Conservation (phyloP, 2,113 vertebrate genomes). For the human (Homo sapiens) region DNA sequence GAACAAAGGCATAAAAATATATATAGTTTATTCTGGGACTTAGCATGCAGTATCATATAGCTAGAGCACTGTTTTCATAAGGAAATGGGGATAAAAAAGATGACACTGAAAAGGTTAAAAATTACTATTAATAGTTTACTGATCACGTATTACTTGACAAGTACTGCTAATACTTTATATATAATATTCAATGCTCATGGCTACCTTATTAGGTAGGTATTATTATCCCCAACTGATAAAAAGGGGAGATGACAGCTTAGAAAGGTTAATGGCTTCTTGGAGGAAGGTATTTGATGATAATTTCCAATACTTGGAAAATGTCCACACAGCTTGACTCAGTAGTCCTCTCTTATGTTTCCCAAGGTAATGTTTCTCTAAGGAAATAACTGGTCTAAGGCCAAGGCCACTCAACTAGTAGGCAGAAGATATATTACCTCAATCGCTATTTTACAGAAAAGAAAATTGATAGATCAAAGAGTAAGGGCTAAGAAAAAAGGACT, state of each 20-base stretch:
- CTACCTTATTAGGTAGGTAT: not conserved
- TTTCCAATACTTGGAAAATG: slow-evolving; percentile 22
- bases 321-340: not conserved
- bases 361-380: not conserved
- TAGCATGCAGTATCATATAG: not conserved
- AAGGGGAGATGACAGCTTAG: not conserved
- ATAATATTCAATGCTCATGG: not conserved
- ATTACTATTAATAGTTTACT: not conserved
- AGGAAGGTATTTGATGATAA: not conserved
- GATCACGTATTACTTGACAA: not conserved
- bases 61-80: not conserved
- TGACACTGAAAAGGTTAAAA: slow-evolving; percentile 21
- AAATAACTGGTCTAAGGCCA: not conserved
- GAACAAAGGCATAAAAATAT: not conserved
- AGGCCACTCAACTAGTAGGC: not conserved
- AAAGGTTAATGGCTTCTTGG: slow-evolving; percentile 1
- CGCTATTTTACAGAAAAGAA: slow-evolving; percentile 3
- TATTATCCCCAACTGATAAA: not conserved
- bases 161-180: not conserved
- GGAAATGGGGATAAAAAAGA: not conserved
- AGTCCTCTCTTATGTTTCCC: not conserved
- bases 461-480: not conserved
- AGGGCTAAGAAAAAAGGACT: not conserved
- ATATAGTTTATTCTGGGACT: not conserved
- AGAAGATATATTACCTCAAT: not conserved